Evolutionary conservation across 1,140 invertebrate genomes (phyloP), one percentile per base, ranked within the genome.

Genomic region (Drosophila virilis): DNA sequence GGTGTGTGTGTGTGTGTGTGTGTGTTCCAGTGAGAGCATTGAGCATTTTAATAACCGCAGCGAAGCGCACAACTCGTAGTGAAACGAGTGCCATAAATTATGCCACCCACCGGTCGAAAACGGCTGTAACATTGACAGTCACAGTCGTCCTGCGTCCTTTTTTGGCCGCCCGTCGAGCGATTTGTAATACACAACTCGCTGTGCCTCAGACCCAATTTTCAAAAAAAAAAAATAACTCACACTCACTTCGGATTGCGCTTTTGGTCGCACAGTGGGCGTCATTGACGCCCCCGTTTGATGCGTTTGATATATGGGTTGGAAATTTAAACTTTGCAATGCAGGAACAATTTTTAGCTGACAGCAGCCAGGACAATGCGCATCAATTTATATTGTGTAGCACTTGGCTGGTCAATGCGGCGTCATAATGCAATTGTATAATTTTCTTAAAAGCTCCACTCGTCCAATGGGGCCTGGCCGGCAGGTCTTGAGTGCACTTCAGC

Each of bases 381-480:
- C 71, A 70, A 58, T 74, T 74, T 67, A 69, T 74, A 77, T 74
- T 77, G 75, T 74, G 54, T 59, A 62, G 70, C 70, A 74, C 59
- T 65, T 55, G 50, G 72, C 82, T 86, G 79, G 83, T 73, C 83
- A 88, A 66, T 83, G 69, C 55, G 84, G 83, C 83, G 83, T 83
- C 84, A 83, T 88, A 88, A 88, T 88, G 80, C 84, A 88, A 88
- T 88, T 89, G 84, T 78, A 88, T 89, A 88, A 88, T 88, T 80
- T 88, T 84, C 84, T 84, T 88, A 88, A 88, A 88, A 88, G 84
- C 84, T 74, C 48, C 68, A 78, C 69, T 80, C 22, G 22, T 28
- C 4, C 22, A 28, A 28, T 28, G 22, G 22, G 66, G 61, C 37
- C 40, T 58, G 8, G 37, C 13, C 22, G 22, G 22, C 40, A 65